Conservation (phyloP, 2,888 invertebrate genomes). For the Torymus texanus region DNA sequence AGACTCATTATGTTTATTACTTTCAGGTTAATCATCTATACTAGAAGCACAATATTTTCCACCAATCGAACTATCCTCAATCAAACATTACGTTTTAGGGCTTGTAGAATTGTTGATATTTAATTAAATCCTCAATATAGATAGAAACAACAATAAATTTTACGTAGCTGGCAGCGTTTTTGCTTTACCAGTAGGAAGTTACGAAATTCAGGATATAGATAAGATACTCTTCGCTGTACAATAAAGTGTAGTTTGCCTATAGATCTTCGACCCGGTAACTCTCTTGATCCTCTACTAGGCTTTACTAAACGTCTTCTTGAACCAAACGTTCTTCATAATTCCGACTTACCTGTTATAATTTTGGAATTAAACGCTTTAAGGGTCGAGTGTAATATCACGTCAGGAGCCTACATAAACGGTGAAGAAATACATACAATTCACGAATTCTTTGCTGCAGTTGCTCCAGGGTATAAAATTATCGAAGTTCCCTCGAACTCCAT, state of each 20-base stretch:
- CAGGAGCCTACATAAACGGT: no score
- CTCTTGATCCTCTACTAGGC: slow-evolving; percentile 26
- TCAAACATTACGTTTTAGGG: no score
- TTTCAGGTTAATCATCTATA: no score
- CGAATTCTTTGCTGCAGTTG: neutral
- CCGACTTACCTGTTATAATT: no score
- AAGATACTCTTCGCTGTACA: slow-evolving; percentile 1
- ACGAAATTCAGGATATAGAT: no score
- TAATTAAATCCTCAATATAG: neutral
- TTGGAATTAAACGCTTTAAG: no score
- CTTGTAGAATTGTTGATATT: neutral
- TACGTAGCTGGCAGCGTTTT: neutral
- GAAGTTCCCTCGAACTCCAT: slow-evolving; percentile 62
- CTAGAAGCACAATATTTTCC: no score
- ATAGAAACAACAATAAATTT: neutral
- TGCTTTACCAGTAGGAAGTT: neutral
- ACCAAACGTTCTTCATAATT: no score
- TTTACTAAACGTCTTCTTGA: neutral
- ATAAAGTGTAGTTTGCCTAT: slow-evolving; percentile 1
- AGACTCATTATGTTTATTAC: no score
- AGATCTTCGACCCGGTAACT: slow-evolving; percentile 20
- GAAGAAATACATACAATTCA: no score
- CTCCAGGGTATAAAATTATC: slow-evolving; percentile 66
- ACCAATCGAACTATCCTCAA: no score
- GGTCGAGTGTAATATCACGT: no score